phyloP scores from a whole-genome alignment of 1,140 invertebrate species.

The Linepithema humile region DNA sequence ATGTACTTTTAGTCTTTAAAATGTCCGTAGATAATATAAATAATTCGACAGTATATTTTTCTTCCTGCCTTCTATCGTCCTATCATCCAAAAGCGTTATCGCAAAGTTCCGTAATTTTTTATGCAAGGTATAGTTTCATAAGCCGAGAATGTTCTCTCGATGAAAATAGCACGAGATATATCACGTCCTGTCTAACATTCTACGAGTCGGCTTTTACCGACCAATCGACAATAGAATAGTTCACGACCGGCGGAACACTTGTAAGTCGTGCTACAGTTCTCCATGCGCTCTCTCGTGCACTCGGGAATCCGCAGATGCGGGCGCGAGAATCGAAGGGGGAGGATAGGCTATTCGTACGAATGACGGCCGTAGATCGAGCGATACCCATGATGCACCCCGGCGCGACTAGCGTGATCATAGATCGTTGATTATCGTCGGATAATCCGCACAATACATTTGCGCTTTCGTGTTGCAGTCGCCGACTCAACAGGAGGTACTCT shows the following conservation, averaged over 20 bases:
- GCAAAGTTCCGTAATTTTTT: not conserved
- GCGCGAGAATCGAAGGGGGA: constrained; percentile 16
- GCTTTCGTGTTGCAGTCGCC: constrained; percentile 86
- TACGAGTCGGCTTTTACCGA: constrained; percentile 14
- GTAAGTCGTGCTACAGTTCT: constrained; percentile 28
- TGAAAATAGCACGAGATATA: not conserved
- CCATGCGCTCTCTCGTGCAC: not conserved
- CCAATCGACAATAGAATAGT: constrained; percentile 25
- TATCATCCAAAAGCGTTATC: not conserved
- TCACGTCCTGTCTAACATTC: not conserved
- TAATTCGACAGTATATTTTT: not conserved
- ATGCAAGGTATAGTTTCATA: not conserved
- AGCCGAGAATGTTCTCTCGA: not conserved
- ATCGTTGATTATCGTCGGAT: constrained; percentile 79
- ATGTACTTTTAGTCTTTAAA: not conserved
- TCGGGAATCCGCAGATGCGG: constrained; percentile 34
- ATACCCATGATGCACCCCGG: constrained; percentile 47
- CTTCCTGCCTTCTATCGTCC: not conserved
- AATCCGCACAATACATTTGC: constrained; percentile 69
- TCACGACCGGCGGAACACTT: constrained; percentile 19
- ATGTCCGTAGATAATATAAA: not conserved
- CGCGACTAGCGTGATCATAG: constrained; percentile 76
- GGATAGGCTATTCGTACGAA: constrained; percentile 43
- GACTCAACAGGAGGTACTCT: constrained; percentile 89
- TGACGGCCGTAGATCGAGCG: not conserved